Conservation (phyloP, 2,113 vertebrate genomes). For the Azemiops feae region DNA sequence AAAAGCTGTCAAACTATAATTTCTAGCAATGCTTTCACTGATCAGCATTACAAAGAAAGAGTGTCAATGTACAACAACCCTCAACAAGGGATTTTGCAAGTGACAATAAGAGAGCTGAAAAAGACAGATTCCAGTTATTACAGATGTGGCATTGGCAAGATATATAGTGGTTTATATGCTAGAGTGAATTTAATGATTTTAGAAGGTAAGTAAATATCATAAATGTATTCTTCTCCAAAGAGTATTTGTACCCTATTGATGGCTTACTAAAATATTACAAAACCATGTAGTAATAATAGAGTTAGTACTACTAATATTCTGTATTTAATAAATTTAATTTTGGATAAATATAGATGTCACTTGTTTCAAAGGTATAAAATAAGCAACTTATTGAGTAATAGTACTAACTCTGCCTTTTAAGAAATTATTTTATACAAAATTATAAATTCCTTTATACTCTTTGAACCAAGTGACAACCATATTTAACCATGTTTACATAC, state of each 20-base stretch:
- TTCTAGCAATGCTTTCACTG: slow-evolving; percentile 52
- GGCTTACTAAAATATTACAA: not conserved
- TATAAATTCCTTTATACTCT: not conserved
- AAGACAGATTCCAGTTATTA: slow-evolving; percentile 53
- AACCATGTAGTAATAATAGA: not conserved
- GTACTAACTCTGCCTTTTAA: not conserved
- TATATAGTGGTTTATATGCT: slow-evolving; percentile 35
- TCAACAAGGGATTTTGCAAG: slow-evolving; percentile 30
- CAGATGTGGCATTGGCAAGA: slow-evolving; percentile 67
- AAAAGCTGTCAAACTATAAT: slow-evolving; percentile 59
- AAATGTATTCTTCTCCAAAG: not conserved
- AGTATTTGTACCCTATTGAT: no score
- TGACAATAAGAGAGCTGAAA: slow-evolving; percentile 55
- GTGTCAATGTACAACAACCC: slow-evolving; percentile 53
- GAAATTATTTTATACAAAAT: not conserved
- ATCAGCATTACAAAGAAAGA: not conserved
- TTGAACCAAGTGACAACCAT: not conserved
- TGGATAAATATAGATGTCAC: not conserved
- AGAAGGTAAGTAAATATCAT: slow-evolving; percentile 48
- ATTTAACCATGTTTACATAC: not conserved
- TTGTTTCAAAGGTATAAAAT: not conserved
- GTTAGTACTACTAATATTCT: not conserved
- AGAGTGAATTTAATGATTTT: slow-evolving; percentile 51
- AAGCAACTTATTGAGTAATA: not conserved
- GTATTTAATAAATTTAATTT: not conserved